Conservation (phyloP, 2,797 vertebrate genomes). For the Stomatorhinus walkeri region DNA sequence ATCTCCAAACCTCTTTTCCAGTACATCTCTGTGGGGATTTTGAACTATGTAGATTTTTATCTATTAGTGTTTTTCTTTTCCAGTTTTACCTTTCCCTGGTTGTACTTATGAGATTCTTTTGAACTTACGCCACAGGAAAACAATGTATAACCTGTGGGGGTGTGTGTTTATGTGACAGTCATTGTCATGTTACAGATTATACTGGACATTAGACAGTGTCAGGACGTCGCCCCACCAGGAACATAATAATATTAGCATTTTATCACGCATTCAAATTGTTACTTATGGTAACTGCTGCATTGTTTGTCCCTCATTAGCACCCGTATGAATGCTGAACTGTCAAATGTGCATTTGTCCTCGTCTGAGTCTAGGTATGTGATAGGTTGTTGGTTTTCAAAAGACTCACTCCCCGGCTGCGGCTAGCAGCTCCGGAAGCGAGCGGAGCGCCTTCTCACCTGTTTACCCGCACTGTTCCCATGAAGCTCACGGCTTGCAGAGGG, state of each 20-base stretch:
- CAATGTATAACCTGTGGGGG: not conserved
- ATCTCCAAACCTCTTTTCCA: not conserved
- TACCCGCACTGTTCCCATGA: slow-evolving; percentile 68
- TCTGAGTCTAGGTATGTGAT: not conserved
- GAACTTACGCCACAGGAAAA: not conserved
- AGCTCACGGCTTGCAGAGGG: slow-evolving; percentile 46
- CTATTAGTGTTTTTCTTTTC: not conserved
- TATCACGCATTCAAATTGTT: not conserved
- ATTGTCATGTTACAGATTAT: not conserved
- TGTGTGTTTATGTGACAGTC: not conserved
- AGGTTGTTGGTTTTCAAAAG: not conserved
- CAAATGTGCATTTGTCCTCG: not conserved
- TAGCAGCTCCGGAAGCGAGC: not conserved
- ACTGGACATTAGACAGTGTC: not conserved
- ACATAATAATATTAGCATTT: not conserved
- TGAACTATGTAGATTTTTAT: not conserved
- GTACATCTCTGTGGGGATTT: not conserved
- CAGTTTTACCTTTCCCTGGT: not conserved
- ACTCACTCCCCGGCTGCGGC: no score
- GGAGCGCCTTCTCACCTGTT: slow-evolving; percentile 60
- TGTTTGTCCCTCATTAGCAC: not conserved
- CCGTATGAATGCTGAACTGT: not conserved
- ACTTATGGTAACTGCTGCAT: not conserved
- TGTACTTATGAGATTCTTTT: not conserved
- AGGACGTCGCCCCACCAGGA: not conserved